Conservation (phyloP, 1,140 invertebrate species). For the Trichomalopsis sarcophagae region DNA sequence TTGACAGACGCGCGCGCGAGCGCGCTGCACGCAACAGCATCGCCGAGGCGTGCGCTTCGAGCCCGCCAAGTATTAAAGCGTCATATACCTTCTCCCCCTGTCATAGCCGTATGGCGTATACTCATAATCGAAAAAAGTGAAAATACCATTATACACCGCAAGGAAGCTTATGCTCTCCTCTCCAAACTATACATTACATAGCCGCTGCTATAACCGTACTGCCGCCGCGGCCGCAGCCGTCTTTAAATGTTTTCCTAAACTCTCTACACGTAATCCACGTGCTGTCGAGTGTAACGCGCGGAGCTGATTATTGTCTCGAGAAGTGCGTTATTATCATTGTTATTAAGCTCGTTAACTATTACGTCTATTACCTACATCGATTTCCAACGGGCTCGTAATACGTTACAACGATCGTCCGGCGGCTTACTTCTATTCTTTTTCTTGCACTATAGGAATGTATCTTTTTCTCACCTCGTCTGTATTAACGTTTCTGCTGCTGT, state of each 20-base stretch:
- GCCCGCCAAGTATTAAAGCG: neutral
- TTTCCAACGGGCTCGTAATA: too few species aligned
- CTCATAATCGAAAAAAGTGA: conserved; percentile 60
- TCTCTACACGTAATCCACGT: conserved; percentile 26
- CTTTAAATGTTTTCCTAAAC: conserved; percentile 21
- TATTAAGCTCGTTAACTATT: neutral
- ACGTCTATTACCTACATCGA: neutral
- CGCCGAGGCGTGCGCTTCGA: neutral
- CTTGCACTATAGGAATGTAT: too few species aligned
- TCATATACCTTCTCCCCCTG: neutral
- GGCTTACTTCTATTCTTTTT: too few species aligned
- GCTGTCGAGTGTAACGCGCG: neutral
- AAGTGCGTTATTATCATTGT: neutral
- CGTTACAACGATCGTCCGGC: too few species aligned
- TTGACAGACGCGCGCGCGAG: neutral
- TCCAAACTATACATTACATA: conserved; percentile 27
- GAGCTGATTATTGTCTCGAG: neutral
- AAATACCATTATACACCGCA: conserved; percentile 53
- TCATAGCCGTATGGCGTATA: too few species aligned
- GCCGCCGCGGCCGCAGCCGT: neutral
- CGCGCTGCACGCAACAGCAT: neutral
- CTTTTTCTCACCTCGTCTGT: too few species aligned
- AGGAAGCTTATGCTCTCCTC: conserved; percentile 32
- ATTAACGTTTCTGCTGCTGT: too few species aligned
- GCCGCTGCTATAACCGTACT: neutral